These are phyloP conservation scores for Calosoma granatense DNA, from an alignment of 1,140 invertebrate species.

Conservation along the genomic window DNA sequence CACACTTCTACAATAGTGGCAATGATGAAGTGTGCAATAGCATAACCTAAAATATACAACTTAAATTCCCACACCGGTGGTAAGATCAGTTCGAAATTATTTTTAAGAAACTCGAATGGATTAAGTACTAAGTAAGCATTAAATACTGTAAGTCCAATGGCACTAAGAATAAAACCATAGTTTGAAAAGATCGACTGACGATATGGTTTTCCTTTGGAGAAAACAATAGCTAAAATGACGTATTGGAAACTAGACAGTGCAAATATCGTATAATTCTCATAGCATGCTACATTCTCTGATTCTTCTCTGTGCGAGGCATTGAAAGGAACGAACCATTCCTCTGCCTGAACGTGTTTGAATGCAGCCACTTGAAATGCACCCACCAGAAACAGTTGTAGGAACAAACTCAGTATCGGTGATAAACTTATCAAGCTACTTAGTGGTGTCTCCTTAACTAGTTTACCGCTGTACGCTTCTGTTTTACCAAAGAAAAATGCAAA, in stretches of 20 bases:
- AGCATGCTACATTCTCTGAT: conserved; percentile 40
- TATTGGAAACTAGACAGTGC: conserved; percentile 88
- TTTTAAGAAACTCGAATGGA: conserved; percentile 51
- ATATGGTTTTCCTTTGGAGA: conserved; percentile 85
- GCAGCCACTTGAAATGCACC: conserved; percentile 54
- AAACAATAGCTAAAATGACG: conserved; percentile 78
- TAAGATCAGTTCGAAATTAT: conserved; percentile 52
- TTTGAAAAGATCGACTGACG: conserved; percentile 77
- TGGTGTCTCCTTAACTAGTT: conserved; percentile 54
- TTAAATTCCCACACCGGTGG: conserved; percentile 50
- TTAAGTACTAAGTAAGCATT: conserved; percentile 59
- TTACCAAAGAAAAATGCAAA: conserved; percentile 78
- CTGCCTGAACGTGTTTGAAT: conserved; percentile 50
- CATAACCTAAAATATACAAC: conserved; percentile 44
- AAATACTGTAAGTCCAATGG: conserved; percentile 50
- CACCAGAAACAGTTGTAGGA: conserved; percentile 64
- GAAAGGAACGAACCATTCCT: conserved; percentile 63
- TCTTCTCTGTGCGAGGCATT: conserved; percentile 38
- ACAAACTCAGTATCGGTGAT: conserved; percentile 54
- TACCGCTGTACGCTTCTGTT: conserved; percentile 59
- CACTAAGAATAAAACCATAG: conserved; percentile 48
- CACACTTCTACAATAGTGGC: conserved; percentile 46
- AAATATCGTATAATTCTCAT: conserved; percentile 81
- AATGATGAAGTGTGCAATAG: conserved; percentile 41
- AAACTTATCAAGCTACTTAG: conserved; percentile 55